Evolutionary conservation across 37 sponge, comb jelly and placozoan genomes (phyloP).

Genomic region (Cliona cf. orientalis): DNA sequence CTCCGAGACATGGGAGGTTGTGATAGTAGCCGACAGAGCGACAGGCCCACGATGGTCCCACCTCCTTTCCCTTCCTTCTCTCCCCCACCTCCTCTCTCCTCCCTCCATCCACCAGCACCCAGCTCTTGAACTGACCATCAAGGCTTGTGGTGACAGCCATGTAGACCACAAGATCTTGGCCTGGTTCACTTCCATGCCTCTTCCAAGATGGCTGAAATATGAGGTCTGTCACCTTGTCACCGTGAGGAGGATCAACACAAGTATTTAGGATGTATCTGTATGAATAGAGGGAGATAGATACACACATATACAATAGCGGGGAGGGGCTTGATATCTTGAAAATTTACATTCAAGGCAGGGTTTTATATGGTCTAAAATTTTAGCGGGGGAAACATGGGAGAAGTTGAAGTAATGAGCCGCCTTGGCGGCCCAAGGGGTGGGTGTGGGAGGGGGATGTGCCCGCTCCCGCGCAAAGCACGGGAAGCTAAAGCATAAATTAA

Average conservation of each 20-base stretch:
- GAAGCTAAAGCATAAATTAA: too few relatives aligned
- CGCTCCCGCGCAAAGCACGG: too few relatives aligned
- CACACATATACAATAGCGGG: not conserved
- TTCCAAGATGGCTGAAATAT: conserved; percentile 52
- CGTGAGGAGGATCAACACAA: conserved; percentile 85
- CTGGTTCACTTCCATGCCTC: not conserved
- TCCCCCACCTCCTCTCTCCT: conserved; percentile 1
- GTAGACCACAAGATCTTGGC: not conserved
- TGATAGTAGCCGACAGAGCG: conserved; percentile 72
- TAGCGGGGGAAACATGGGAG: too few relatives aligned
- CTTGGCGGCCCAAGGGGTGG: too few relatives aligned
- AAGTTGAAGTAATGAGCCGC: too few relatives aligned
- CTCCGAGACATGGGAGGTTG: conserved; percentile 45
- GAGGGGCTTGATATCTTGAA: too few relatives aligned
- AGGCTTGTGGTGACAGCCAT: conserved; percentile 60
- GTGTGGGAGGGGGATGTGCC: too few relatives aligned
- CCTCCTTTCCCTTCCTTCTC: not conserved
- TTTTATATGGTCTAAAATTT: too few relatives aligned
- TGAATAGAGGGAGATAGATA: not conserved
- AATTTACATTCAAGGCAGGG: too few relatives aligned
- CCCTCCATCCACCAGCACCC: conserved; percentile 46
- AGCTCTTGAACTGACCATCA: conserved; percentile 77
- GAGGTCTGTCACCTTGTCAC: conserved; percentile 55
- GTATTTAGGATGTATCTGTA: conserved; percentile 74
- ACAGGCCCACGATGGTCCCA: conserved; percentile 61